A percentile compares a stretch with the other conserved stretches of the same genome.
These are phyloP conservation scores for Anseranas semipalmata DNA, from an alignment of 2,113 vertebrate genomes.

Conservation along the genomic window DNA sequence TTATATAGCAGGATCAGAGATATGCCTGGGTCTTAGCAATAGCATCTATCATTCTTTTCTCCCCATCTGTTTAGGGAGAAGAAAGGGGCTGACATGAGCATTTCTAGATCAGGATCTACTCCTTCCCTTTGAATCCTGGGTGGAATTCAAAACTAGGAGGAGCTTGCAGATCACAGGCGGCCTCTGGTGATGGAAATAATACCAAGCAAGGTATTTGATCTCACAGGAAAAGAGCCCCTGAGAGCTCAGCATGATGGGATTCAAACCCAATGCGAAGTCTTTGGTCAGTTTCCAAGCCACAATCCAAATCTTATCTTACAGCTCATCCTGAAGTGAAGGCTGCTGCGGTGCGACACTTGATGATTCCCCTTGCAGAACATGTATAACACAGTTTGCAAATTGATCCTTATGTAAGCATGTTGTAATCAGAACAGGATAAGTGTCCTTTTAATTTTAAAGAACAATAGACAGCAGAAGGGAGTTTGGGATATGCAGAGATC, in stretches of 20 bases:
- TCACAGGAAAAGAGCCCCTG: not conserved
- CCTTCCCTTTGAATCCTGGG: not conserved
- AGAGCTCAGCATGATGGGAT: not conserved
- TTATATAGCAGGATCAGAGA: not conserved
- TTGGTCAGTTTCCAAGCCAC: conserved; percentile 1
- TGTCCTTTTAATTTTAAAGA: not conserved
- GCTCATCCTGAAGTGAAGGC: not conserved
- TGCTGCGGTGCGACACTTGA: fast-evolving
- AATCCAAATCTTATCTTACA: not conserved
- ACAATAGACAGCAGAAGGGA: not conserved
- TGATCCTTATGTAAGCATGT: not conserved
- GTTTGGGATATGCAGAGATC: not conserved
- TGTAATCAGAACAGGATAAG: not conserved
- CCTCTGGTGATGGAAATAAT: not conserved
- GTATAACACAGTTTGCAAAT: not conserved
- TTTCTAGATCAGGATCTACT: not conserved
- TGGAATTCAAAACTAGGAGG: not conserved
- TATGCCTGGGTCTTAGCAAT: not conserved
- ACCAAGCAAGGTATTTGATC: not conserved
- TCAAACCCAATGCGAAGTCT: not conserved
- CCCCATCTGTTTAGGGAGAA: not conserved
- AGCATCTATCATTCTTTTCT: not conserved
- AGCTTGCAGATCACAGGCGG: not conserved
- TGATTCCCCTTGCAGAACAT: not conserved
- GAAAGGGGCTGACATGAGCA: not conserved